These are phyloP conservation scores for Dendroctonus ponderosae DNA, from an alignment of 1,140 invertebrate species.

Conservation along the genomic window DNA sequence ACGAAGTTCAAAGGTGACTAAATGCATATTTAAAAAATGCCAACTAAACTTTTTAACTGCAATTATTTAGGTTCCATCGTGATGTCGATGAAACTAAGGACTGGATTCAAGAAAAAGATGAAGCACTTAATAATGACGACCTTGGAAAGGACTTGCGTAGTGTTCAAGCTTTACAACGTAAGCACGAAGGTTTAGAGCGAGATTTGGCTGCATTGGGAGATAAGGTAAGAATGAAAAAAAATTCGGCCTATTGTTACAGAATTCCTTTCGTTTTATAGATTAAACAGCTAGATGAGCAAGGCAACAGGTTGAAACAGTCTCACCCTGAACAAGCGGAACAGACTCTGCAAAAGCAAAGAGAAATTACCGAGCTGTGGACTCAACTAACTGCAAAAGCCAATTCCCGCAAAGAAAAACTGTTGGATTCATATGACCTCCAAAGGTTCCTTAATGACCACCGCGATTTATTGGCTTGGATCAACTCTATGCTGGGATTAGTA, in stretches of 20 bases:
- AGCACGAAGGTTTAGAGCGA: constrained; percentile 96
- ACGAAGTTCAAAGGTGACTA: constrained; percentile 87
- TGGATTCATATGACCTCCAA: constrained; percentile 98
- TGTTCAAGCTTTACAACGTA: constrained; percentile 95
- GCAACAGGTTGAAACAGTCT: constrained; percentile 90
- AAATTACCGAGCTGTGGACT: constrained; percentile 99
- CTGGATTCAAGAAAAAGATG: constrained; percentile 99
- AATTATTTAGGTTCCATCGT: constrained; percentile 73
- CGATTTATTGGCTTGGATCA: constrained; percentile 98
- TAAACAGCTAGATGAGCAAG: constrained; percentile 93
- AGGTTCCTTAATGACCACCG: constrained; percentile 96
- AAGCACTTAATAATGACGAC: constrained; percentile 94
- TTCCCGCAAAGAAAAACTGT: constrained; percentile 92
- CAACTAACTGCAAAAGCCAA: constrained; percentile 93
- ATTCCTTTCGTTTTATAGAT: constrained; percentile 58
- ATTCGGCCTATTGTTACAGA: too few species aligned
- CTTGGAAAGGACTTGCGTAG: constrained; percentile 93
- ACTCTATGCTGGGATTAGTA: constrained; percentile 97
- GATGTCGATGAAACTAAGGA: constrained; percentile 99
- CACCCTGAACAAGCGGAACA: constrained; percentile 97
- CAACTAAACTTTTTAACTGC: constrained; percentile 1
- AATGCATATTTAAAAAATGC: neutral
- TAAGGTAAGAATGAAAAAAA: constrained; percentile 59
- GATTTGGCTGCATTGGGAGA: constrained; percentile 96
- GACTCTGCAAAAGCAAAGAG: constrained; percentile 95